A percentile compares a stretch with the other conserved stretches of the same genome.
Conservation (phyloP, 1,140 invertebrate species). For the Polyergus mexicanus region DNA sequence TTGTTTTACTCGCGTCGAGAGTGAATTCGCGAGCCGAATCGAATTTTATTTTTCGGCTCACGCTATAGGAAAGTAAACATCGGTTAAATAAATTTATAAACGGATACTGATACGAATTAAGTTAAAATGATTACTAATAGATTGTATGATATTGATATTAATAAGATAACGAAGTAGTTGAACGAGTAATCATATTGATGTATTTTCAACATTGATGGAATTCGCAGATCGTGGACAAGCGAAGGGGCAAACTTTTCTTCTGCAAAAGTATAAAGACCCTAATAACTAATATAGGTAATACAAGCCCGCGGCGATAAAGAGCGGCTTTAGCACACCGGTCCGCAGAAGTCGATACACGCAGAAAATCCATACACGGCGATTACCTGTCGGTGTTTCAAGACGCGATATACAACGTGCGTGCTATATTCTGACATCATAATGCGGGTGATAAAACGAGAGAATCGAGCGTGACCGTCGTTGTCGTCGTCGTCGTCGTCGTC, state of each 20-base stretch:
- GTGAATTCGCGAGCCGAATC: neutral
- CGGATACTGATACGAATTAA: neutral
- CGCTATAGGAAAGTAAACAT: neutral
- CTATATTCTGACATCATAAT: slow-evolving; percentile 59
- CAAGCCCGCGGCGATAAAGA: slow-evolving; percentile 23
- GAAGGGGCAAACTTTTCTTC: neutral
- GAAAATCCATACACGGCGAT: slow-evolving; percentile 51
- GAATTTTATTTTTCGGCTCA: slow-evolving; percentile 8
- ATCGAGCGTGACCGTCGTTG: neutral
- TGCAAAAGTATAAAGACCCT: slow-evolving; percentile 1
- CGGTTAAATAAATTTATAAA: slow-evolving; percentile 21
- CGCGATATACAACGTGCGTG: slow-evolving; percentile 20
- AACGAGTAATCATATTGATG: neutral
- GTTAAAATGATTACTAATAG: neutral
- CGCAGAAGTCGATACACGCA: slow-evolving; percentile 9
- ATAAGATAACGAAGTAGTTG: neutral
- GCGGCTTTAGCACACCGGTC: neutral
- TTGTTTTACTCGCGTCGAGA: slow-evolving; percentile 17
- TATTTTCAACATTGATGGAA: neutral
- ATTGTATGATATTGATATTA: neutral
- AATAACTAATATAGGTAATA: slow-evolving; percentile 17
- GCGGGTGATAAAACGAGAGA: slow-evolving; percentile 57
- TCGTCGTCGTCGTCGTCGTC: neutral
- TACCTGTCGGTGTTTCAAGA: slow-evolving; percentile 23
- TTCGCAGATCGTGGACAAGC: neutral